phyloP scores from a whole-genome alignment of 1,140 invertebrate genomes.

The Drosophila ironensis region DNA sequence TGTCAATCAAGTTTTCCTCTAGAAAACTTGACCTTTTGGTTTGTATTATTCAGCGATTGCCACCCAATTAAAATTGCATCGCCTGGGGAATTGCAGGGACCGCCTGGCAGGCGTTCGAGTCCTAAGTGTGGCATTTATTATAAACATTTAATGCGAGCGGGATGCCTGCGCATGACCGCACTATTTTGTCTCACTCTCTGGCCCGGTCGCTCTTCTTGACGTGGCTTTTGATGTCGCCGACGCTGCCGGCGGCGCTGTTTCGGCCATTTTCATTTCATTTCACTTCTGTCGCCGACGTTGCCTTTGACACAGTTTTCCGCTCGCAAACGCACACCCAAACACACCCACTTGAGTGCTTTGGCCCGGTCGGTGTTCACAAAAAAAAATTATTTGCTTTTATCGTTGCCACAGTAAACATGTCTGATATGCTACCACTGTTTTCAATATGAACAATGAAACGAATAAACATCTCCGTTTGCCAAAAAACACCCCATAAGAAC shows the following conservation, averaged over 20 bases:
- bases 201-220: constrained; percentile 19
- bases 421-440: not conserved
- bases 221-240: constrained; percentile 39
- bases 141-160: constrained; percentile 22
- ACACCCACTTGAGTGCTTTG: constrained; percentile 11
- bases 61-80: not conserved
- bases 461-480: not conserved
- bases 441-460: not conserved
- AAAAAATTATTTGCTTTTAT: constrained; percentile 36
- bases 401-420: not conserved
- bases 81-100: not conserved
- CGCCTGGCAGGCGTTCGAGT: constrained; percentile 1
- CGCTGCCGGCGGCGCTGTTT: constrained; percentile 51
- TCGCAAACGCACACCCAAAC: constrained; percentile 6
- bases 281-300: constrained; percentile 58
- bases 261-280: constrained; percentile 72
- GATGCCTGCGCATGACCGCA: constrained; percentile 39
- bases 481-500: no score
- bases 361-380: constrained; percentile 27
- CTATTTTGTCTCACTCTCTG: constrained; percentile 26
- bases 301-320: constrained; percentile 68
- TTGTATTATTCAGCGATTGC: not conserved
- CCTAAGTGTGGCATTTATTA: constrained; percentile 25
- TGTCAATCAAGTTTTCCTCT: not conserved
- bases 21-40: not conserved